Conservation (phyloP, 2,888 invertebrate genomes). For the Acrobasis suavella region DNA sequence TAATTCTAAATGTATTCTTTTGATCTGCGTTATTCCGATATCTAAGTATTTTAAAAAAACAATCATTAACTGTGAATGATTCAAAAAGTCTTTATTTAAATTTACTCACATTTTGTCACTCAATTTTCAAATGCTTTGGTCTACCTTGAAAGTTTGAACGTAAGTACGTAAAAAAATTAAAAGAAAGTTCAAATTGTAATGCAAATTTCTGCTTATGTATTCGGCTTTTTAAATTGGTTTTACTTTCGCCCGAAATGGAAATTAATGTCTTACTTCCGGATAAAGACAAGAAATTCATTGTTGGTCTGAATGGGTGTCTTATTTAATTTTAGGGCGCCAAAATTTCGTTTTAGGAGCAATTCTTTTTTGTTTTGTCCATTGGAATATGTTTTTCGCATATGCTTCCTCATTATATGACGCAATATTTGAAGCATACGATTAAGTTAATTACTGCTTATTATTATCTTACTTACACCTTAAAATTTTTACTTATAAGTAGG, state of each 20-base stretch:
- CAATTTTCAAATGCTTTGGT: constrained; percentile 29
- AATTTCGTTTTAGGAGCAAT: constrained; percentile 32
- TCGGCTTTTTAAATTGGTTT: constrained; percentile 68
- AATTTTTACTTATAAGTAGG: too few species aligned
- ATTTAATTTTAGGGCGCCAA: constrained; percentile 53
- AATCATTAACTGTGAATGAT: background rate
- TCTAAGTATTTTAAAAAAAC: too few species aligned
- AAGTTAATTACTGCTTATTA: too few species aligned
- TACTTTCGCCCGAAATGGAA: constrained; percentile 68
- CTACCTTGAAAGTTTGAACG: constrained; percentile 37
- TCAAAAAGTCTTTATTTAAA: background rate
- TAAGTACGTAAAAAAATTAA: constrained; percentile 45
- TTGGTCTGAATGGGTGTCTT: constrained; percentile 54
- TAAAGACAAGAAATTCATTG: constrained; percentile 58
- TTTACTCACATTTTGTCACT: background rate
- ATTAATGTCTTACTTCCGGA: constrained; percentile 67
- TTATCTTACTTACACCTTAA: too few species aligned
- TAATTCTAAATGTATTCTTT: too few species aligned
- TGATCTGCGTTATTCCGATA: too few species aligned
- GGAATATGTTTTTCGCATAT: background rate
- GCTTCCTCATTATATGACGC: background rate
- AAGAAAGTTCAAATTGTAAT: constrained; percentile 59
- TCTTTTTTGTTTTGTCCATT: background rate
- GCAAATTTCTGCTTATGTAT: constrained; percentile 68
- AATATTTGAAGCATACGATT: too few species aligned